phyloP scores from a whole-genome alignment of 2,113 vertebrate genomes.

The Oryzias javanicus region DNA sequence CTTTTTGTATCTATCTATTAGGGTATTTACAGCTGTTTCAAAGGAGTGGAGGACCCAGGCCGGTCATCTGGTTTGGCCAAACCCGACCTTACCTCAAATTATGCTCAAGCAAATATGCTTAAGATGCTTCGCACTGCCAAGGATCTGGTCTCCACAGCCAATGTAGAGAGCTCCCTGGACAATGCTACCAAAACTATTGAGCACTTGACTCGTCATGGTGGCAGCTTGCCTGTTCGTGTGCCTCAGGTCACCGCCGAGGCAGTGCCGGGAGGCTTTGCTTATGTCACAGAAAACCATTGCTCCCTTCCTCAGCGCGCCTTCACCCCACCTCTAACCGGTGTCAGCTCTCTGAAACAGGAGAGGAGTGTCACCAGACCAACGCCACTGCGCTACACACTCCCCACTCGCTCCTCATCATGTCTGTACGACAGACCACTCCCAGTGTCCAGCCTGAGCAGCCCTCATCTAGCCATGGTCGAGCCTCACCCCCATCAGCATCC shows the following conservation, averaged over 20 bases:
- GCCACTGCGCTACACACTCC: constrained; percentile 78
- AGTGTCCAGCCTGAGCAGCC: constrained; percentile 74
- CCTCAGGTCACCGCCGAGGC: constrained; percentile 63
- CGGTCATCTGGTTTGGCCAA: constrained; percentile 78
- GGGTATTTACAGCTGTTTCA: constrained; percentile 98
- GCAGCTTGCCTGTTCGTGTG: constrained; percentile 72
- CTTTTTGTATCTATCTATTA: constrained; percentile 51
- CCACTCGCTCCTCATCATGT: constrained; percentile 74
- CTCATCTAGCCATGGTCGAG: constrained; percentile 75
- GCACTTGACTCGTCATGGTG: constrained; percentile 84
- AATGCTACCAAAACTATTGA: constrained; percentile 91
- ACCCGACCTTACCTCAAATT: constrained; percentile 86
- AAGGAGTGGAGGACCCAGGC: constrained; percentile 85
- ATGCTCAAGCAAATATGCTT: constrained; percentile 91
- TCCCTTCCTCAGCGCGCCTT: constrained; percentile 57
- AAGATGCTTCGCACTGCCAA: constrained; percentile 96
- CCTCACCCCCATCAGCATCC: constrained; percentile 60
- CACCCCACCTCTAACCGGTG: constrained; percentile 55
- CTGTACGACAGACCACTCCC: constrained; percentile 74
- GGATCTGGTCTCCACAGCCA: constrained; percentile 89
- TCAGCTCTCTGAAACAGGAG: constrained; percentile 65
- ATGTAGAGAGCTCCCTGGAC: constrained; percentile 89
- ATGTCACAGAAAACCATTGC: constrained; percentile 69
- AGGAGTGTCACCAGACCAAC: constrained; percentile 68
- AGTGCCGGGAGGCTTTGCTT: constrained; percentile 63